Evolutionary conservation across 2,888 invertebrate genomes (phyloP).

Genomic region (Griposia aprilina): DNA sequence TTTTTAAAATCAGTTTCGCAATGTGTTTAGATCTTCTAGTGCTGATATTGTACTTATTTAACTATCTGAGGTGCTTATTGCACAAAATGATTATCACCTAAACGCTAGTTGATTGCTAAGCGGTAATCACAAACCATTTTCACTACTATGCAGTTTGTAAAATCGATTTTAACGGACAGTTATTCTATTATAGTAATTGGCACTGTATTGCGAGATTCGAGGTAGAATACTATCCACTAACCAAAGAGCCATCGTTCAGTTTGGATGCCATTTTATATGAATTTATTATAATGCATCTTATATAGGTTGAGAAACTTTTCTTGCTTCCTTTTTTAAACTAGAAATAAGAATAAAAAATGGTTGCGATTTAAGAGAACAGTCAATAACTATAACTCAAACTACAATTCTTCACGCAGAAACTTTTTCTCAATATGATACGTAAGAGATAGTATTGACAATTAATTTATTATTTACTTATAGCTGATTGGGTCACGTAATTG

Average conservation of each 20-base stretch:
- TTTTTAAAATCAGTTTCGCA: slow-evolving; percentile 3
- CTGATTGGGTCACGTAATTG: slow-evolving; percentile 34
- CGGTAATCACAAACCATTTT: slow-evolving; percentile 50
- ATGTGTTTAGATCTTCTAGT: slow-evolving; percentile 16
- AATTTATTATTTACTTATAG: slow-evolving; percentile 34
- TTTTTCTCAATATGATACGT: slow-evolving; percentile 2
- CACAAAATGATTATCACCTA: slow-evolving; percentile 44
- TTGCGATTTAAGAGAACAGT: no score
- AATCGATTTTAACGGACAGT: slow-evolving; percentile 55
- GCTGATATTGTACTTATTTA: slow-evolving; percentile 20
- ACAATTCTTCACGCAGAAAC: background rate
- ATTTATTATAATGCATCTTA: no score
- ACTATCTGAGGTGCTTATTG: slow-evolving; percentile 32
- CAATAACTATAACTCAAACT: background rate
- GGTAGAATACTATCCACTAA: no score
- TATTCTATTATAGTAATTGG: slow-evolving; percentile 34
- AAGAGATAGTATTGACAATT: slow-evolving; percentile 15
- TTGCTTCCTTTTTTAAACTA: no score
- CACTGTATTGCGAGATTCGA: slow-evolving; percentile 2
- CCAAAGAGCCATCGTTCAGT: no score
- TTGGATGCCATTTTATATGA: no score
- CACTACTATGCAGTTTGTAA: slow-evolving; percentile 39
- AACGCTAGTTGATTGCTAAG: slow-evolving; percentile 22
- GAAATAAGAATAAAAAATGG: no score
- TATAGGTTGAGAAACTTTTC: no score